Base-by-base conservation (phyloP, 2,113 vertebrate genomes). In the Halcyon senegalensis region DNA sequence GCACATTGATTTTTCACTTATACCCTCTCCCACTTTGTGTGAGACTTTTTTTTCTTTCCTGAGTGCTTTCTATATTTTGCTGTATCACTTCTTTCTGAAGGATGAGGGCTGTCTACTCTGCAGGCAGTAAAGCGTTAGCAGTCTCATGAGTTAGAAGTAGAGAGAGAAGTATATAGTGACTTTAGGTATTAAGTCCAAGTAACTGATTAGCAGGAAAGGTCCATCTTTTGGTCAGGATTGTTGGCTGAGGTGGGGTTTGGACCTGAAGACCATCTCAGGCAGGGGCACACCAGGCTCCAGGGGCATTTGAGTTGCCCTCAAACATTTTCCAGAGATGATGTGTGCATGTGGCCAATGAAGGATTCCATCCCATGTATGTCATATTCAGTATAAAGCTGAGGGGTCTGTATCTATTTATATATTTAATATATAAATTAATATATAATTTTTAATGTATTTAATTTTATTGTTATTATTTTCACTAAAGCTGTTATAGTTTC, bases 231-330 rank as follows among this genome's bases (percentile, higher is more conserved):
- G 70, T 37, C 15, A 0, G 83, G 41, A 17, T 33, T 5, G 12
- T 48, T 33, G 43, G 67, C 53, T 41, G 60, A 39, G 64, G 3
- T 3, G 37, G 10, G 4, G 43, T 25, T 11, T 20, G 51, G 46
- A 56, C 25, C 17, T 10, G 41, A 20, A 16, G 39, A 13, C 6
- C 1, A 37, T 37, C 51, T 18, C 14, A 53, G 53, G 20, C 1
- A 10, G 0, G 7, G 50, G 3, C 27, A 41, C 0, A 0, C 24
- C 0, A 2, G 19, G 19, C 19, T 55, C 46, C 63, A 9, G 62
- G 1, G 1, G 35, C 0, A 0, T 4, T 14, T 16, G 30, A 33
- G 11, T 23, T 21, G 8, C 28, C 46, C 37, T 31, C 9, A 1
- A 16, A 48, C 14, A 1, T 44, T 48, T 72, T 23, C 27, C 21